phyloP scores from a whole-genome alignment of 2,888 invertebrate species.

The Cylloceria caligata region DNA sequence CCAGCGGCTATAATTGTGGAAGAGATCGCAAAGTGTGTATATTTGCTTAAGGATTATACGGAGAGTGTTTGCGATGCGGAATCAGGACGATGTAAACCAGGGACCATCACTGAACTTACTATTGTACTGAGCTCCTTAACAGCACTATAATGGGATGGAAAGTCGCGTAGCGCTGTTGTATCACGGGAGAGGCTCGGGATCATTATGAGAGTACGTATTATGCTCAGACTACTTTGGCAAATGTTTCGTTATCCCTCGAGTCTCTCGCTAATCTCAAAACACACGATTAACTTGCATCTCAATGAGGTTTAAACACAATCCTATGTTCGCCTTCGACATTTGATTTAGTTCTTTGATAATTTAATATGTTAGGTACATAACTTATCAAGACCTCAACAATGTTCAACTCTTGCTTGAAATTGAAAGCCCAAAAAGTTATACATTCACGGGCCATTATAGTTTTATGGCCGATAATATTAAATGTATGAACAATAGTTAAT shows the following conservation, averaged over 20 bases:
- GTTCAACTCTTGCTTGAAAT: not conserved
- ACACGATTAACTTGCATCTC: constrained; percentile 18
- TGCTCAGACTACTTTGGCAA: constrained; percentile 50
- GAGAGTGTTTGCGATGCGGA: not conserved
- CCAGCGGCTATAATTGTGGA: too few species aligned
- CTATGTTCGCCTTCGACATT: not conserved
- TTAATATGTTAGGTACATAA: not conserved
- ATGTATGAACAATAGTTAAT: too few species aligned
- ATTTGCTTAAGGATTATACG: not conserved
- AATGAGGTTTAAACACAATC: constrained; percentile 7
- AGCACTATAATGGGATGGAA: not conserved
- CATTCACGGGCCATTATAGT: too few species aligned
- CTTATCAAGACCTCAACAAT: not conserved
- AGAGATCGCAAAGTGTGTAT: not conserved
- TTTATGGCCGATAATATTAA: too few species aligned
- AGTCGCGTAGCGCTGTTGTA: not conserved
- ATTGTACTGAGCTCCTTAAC: constrained; percentile 4
- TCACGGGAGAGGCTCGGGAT: not conserved
- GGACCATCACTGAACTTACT: not conserved
- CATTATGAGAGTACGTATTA: not conserved
- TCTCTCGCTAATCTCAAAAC: constrained; percentile 44
- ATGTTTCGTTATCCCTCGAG: constrained; percentile 48
- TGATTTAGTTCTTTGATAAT: not conserved
- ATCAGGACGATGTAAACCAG: not conserved
- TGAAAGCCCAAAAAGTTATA: too few species aligned